A percentile compares a stretch with the other conserved stretches of the same genome.
phyloP scores from a whole-genome alignment of 2,113 vertebrate genomes.

The Malurus cyaneus region DNA sequence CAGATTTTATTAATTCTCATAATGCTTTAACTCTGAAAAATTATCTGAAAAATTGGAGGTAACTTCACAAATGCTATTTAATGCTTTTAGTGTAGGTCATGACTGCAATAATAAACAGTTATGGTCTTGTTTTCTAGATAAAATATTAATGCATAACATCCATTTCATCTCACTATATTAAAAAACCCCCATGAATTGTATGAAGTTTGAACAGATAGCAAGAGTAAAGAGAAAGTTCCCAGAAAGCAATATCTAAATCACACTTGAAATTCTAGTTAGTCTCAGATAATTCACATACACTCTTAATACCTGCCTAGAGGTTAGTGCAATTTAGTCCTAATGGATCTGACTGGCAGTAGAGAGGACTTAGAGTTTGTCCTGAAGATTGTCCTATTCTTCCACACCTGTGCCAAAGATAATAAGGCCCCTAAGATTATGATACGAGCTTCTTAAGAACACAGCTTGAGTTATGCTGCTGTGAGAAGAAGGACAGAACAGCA shows the following conservation, averaged over 20 bases:
- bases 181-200: neutral
- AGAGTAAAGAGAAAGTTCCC: neutral
- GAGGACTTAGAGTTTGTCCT: neutral
- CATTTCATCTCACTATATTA: neutral
- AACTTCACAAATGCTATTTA: neutral
- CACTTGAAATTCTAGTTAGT: neutral
- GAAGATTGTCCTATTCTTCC: neutral
- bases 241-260: neutral
- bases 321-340: neutral
- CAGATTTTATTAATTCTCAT: neutral
- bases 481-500: neutral
- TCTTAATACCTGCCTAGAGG: neutral
- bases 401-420: neutral
- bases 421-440: neutral
- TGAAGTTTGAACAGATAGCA: neutral
- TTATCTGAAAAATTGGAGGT: neutral
- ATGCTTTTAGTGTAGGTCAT: neutral
- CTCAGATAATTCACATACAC: neutral
- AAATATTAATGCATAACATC: neutral
- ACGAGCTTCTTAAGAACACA: neutral
- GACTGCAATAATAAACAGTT: neutral
- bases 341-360: neutral
- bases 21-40: neutral
- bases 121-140: neutral
- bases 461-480: neutral